Percentiles rank a stretch among this genome's conserved stretches.
Conservation (phyloP, 2,797 vertebrate genomes). For the Bryconaethiops microstoma region DNA sequence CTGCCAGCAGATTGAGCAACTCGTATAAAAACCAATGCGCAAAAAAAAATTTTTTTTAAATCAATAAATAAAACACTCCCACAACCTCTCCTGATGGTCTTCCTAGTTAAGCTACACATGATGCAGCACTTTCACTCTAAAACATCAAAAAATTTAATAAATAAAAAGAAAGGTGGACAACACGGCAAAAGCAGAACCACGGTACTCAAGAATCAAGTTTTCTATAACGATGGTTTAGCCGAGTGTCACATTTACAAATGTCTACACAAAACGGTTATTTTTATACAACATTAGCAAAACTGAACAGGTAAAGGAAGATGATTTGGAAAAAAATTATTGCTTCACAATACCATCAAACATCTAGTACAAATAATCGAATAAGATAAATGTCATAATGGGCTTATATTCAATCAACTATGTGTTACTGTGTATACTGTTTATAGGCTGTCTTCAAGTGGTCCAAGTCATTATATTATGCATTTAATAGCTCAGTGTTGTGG, state of each 20-base stretch:
- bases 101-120: constrained; percentile 28
- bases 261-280: too few relatives aligned
- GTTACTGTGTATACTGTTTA: neutral
- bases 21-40: constrained; percentile 40
- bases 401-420: neutral
- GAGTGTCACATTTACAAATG: too few relatives aligned
- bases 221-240: too few relatives aligned
- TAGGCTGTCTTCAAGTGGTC: neutral
- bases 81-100: constrained; percentile 13
- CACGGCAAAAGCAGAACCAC: too few relatives aligned
- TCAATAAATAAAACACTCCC: constrained; percentile 13
- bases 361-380: neutral
- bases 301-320: neutral
- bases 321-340: neutral
- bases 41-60: constrained; percentile 23
- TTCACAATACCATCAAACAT: neutral
- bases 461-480: too few relatives aligned
- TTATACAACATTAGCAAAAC: too few relatives aligned
- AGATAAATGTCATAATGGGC: neutral
- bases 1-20: constrained; percentile 50
- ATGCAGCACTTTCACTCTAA: neutral
- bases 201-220: too few relatives aligned
- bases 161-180: too few relatives aligned
- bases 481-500: too few relatives aligned
- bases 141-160: neutral